Base-by-base conservation (phyloP, 2,113 vertebrate species). In the Sapayoa aenigma region DNA sequence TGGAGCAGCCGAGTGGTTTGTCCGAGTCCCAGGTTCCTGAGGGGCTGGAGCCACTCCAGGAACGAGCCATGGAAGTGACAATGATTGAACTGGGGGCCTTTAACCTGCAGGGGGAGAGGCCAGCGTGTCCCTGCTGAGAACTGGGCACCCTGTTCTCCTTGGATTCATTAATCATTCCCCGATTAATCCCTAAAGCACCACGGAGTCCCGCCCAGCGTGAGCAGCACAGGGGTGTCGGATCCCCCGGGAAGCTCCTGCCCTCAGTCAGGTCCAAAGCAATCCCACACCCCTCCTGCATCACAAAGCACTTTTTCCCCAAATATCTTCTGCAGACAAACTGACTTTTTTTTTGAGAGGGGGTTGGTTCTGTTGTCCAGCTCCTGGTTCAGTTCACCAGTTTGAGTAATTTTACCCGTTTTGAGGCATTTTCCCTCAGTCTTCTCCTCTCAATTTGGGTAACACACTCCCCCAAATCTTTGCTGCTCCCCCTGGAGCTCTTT, bases 81-180 rank as follows among this genome's bases (percentile, higher is more conserved):
- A 10, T 4, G 3, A 27, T 4, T 1, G 16, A 24, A 22, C 24
- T 73, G 9, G 6, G 47, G 78, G 46, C 33, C 12, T 30, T 31
- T 11, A 23, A 35, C 62, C 79, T 12, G 39, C 39, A 50, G 79
- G 28, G 1, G 1, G 5, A 3, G 67, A 35, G 59, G 50, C 39
- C n/a, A 1, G 33, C 7, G 0, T 4, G 12, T 7, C 24, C 49
- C 37, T n/a, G 24, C 30, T 2, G 0, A 13, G 50, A 31, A 46
- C 63, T 21, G 31, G 60, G 19, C 4, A 11, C 60, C 41, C 53
- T 56, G 12, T 11, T 89, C 73, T 50, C 35, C 22, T 18, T 8
- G 5, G 15, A 65, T 39, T 19, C 6, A 28, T 39, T 39, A 37
- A 8, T 16, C 13, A 0, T 30, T 53, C 58, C n/a, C 39, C 20